Evolutionary conservation across 2,888 invertebrate genomes (phyloP), one percentile per base, ranked within the genome.

Genomic region (Scrobipalpa costella): DNA sequence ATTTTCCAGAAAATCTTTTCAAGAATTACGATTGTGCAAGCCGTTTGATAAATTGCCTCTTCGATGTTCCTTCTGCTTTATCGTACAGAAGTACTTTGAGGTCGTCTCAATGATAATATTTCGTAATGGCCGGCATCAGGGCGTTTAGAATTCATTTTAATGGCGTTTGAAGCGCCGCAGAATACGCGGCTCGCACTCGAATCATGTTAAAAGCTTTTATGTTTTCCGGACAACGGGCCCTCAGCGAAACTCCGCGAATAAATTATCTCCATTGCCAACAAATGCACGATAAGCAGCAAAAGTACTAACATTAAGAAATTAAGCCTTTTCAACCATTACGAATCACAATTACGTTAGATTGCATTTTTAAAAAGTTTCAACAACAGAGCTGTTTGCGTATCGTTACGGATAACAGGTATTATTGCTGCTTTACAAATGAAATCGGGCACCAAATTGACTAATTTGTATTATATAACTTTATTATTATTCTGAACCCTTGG

Each of bases 161-260:
- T 78, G 75, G 78, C 78, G 69, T 82, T 83, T 76, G 73, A 78
- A 79, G 74, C 76, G 75, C 74, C 73, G 65, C 73, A 76, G 75
- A 77, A 83, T 78, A 76, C 74, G 77, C 67, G 67, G 72, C 65
- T 69, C 73, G 74, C 74, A 71, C 67, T 69, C 72, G 76, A 78
- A 80, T 74, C 76, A 77, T 72, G 80, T 78, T 82, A 83, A 84
- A 85, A 83, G 82, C 81, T 83, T 85, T 86, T 79, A 86, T 82
- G 82, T 80, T 85, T 85, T 81, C 83, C 85, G 81, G 79, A 77
- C 75, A 74, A 70, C 73, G 74, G 69, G 72, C 71, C 69, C 73
- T 68, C 73, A 78, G 78, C 72, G 73, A 75, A 76, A 74, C 75
- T 71, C 71, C 62, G 65, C 66, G 65, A 68, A 68, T 72, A 70